A percentile compares a stretch with the other conserved stretches of the same genome.
phyloP scores from a whole-genome alignment of 2,113 vertebrate genomes.

The Piliocolobus tephrosceles region DNA sequence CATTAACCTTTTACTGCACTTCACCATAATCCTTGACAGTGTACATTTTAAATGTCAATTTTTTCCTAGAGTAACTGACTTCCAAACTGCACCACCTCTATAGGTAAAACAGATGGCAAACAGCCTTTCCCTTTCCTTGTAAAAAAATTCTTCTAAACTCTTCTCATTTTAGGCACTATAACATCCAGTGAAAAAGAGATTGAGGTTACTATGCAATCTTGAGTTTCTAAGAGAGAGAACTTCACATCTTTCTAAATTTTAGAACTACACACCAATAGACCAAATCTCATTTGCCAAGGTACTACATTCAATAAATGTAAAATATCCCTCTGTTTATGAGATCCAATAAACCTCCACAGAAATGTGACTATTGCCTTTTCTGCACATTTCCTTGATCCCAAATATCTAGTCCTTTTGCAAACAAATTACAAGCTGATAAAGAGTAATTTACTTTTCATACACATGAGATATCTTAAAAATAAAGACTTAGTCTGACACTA shows the following conservation, averaged over 20 bases:
- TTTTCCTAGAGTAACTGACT: slow-evolving; percentile 30
- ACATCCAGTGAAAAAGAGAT: neutral
- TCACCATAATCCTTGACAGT: slow-evolving; percentile 24
- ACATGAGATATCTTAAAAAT: neutral
- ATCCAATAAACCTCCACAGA: neutral
- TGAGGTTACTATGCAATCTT: neutral
- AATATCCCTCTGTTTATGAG: neutral
- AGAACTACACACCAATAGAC: neutral
- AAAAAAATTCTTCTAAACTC: neutral
- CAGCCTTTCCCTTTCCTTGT: slow-evolving; percentile 12
- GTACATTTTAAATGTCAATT: neutral
- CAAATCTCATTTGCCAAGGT: slow-evolving; percentile 5
- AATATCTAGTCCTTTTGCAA: neutral
- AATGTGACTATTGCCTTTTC: neutral
- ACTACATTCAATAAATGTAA: neutral
- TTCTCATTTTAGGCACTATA: slow-evolving; percentile 8
- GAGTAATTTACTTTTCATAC: neutral
- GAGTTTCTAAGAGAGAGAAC: slow-evolving; percentile 44
- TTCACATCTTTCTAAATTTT: slow-evolving; percentile 39
- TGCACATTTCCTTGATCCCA: neutral
- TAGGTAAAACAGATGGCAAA: slow-evolving; percentile 43
- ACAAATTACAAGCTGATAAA: neutral
- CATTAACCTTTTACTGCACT: slow-evolving; percentile 30
- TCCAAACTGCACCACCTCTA: neutral
- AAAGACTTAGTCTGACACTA: slow-evolving; percentile 31